These are phyloP conservation scores for Limnephilus auricula DNA, from an alignment of 2,888 invertebrate species.

Conservation along the genomic window DNA sequence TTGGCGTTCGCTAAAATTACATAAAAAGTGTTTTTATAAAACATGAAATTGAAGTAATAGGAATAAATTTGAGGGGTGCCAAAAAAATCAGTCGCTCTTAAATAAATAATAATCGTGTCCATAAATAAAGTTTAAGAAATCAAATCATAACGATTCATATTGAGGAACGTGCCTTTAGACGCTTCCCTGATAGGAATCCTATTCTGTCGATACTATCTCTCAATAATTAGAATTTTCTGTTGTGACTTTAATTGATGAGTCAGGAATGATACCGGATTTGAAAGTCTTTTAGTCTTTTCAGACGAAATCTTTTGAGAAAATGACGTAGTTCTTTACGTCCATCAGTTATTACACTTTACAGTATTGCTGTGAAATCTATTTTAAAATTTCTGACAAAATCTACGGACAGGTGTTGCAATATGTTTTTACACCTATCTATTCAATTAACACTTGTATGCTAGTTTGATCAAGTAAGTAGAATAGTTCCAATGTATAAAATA, in stretches of 20 bases:
- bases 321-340: background rate
- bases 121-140: background rate
- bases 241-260: slow-evolving; percentile 17
- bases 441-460: background rate
- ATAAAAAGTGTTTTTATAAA: background rate
- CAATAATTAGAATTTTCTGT: background rate
- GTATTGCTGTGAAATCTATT: background rate
- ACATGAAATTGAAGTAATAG: background rate
- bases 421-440: background rate
- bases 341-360: slow-evolving; percentile 14
- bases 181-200: background rate
- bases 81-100: background rate
- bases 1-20: background rate
- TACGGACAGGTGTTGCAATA: background rate
- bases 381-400: background rate
- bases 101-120: background rate
- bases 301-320: background rate
- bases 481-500: background rate
- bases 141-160: background rate
- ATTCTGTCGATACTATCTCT: background rate
- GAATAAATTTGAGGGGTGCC: background rate
- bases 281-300: slow-evolving; percentile 20
- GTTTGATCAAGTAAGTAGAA: background rate
- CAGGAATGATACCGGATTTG: slow-evolving; percentile 36
- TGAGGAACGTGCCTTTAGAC: background rate